phyloP scores from a whole-genome alignment of 2,797 vertebrate genomes.

The Neosilurus mollespiculum region DNA sequence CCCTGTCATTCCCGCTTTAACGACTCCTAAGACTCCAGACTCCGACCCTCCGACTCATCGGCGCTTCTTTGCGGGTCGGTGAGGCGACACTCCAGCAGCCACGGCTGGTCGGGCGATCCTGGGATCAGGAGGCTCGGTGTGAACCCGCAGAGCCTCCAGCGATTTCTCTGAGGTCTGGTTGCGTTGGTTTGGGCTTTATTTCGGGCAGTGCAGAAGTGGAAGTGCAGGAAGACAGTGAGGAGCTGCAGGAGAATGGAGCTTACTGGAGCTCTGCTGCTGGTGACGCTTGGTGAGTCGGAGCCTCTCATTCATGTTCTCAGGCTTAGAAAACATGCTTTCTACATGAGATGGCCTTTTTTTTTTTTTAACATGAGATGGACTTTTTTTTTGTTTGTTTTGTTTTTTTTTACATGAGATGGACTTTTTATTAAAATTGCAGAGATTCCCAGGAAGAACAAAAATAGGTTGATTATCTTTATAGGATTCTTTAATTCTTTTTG shows the following conservation, averaged over 20 bases:
- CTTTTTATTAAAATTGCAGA: not conserved
- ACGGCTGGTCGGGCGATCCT: not conserved
- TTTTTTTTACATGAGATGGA: no score
- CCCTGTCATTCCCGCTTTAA: not conserved
- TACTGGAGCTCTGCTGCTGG: slow-evolving; percentile 21
- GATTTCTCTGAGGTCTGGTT: not conserved
- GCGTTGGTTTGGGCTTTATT: not conserved
- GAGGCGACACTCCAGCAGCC: not conserved
- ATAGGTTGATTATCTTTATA: not conserved
- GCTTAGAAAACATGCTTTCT: not conserved
- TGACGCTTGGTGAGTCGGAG: slow-evolving; percentile 49
- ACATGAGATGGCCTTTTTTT: no score
- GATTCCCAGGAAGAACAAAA: no score
- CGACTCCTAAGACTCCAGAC: not conserved
- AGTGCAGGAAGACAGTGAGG: slow-evolving; percentile 10
- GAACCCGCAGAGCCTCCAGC: not conserved
- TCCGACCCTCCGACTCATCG: not conserved
- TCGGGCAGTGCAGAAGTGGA: not conserved
- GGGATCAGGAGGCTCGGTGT: not conserved
- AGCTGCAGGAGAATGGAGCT: slow-evolving; percentile 24
- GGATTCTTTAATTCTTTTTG: not conserved
- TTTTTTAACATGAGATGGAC: no score
- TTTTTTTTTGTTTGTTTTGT: no score
- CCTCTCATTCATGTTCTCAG: not conserved
- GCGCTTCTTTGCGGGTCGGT: not conserved